phyloP scores from a whole-genome alignment of 2,888 invertebrate species.

The Danaus chrysippus region DNA sequence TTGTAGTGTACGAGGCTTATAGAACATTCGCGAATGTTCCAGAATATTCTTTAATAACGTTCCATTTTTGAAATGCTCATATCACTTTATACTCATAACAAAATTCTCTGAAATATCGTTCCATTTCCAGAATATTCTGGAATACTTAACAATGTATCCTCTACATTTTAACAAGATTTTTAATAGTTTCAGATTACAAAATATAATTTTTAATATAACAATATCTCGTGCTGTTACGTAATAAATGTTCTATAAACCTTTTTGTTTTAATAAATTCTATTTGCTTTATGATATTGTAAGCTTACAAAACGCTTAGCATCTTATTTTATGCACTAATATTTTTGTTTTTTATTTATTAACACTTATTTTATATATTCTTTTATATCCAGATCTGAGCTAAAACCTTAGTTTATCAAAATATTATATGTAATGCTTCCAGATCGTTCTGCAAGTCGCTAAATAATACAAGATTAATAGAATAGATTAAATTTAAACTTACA shows the following conservation, averaged over 20 bases:
- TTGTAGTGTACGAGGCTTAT: slow-evolving; percentile 18
- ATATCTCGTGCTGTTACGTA: too few species aligned
- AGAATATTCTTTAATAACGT: not conserved
- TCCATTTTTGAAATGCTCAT: too few species aligned
- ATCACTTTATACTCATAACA: too few species aligned
- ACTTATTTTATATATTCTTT: not conserved
- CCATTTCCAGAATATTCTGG: too few species aligned
- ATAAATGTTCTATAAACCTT: slow-evolving; percentile 3
- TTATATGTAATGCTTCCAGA: not conserved
- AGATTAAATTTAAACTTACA: too few species aligned
- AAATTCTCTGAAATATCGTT: too few species aligned
- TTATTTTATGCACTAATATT: not conserved
- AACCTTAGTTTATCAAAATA: not conserved
- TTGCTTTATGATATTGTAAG: not conserved
- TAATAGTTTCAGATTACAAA: too few species aligned
- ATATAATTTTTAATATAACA: too few species aligned
- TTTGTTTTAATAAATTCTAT: not conserved
- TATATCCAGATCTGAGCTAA: not conserved
- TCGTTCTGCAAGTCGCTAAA: not conserved
- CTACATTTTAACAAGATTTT: too few species aligned
- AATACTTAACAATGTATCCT: too few species aligned
- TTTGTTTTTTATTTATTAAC: not conserved
- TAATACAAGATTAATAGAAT: too few species aligned
- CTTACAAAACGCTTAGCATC: not conserved
- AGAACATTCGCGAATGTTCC: slow-evolving; percentile 20